Evolutionary conservation across 2,113 vertebrate genomes (phyloP).

Genomic region (Neogobius melanostomus): DNA sequence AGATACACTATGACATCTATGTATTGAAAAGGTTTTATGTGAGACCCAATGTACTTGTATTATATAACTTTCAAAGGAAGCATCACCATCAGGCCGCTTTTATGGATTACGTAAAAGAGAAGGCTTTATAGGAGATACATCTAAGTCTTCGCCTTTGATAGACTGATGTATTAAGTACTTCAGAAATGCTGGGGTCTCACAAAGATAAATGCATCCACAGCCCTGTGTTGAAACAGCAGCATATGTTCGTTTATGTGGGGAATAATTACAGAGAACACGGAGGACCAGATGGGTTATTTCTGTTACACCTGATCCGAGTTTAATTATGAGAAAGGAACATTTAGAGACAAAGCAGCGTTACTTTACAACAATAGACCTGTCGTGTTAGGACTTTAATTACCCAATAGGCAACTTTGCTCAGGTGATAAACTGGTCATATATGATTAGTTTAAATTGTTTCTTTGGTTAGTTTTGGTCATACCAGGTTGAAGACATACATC

Average conservation of each 20-base stretch:
- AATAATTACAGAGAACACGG: slow-evolving; percentile 16
- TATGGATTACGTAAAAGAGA: slow-evolving; percentile 37
- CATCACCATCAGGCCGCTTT: slow-evolving; percentile 19
- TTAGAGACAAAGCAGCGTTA: neutral
- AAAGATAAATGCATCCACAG: slow-evolving; percentile 21
- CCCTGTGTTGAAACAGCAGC: neutral
- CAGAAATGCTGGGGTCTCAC: slow-evolving; percentile 4
- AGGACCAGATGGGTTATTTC: slow-evolving; percentile 20
- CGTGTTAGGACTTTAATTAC: neutral
- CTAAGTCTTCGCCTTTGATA: slow-evolving; percentile 14
- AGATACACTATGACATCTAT: neutral
- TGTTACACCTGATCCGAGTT: slow-evolving; percentile 20
- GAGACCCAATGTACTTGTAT: slow-evolving; percentile 19
- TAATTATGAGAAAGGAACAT: slow-evolving; percentile 11
- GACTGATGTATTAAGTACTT: slow-evolving; percentile 18
- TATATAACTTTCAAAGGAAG: slow-evolving; percentile 39
- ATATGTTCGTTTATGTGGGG: neutral
- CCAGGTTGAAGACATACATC: no score
- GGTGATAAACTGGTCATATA: no score
- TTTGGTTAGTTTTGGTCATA: no score
- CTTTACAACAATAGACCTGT: neutral
- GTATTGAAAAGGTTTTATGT: neutral
- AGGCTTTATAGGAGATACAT: slow-evolving; percentile 10
- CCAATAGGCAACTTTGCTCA: neutral
- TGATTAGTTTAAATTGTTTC: no score